A percentile compares a stretch with the other conserved stretches of the same genome.
phyloP scores from a whole-genome alignment of 2,797 vertebrate genomes.

The Coregonus suidteri region DNA sequence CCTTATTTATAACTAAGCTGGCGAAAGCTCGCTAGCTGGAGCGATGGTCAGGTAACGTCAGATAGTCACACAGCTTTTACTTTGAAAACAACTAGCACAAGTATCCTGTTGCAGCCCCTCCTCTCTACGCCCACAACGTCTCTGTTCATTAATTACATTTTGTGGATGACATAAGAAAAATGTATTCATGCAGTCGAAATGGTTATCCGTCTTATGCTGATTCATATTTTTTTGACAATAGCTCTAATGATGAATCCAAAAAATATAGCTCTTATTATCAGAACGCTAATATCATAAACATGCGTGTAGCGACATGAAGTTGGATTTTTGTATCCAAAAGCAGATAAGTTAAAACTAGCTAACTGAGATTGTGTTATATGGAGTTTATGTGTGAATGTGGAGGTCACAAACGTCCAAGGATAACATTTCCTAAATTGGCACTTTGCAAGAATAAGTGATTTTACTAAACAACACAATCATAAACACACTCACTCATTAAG shows the following conservation, averaged over 20 bases:
- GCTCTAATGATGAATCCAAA: slow-evolving; percentile 2
- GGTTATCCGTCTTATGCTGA: neutral
- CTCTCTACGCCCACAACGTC: no score
- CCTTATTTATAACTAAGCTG: no score
- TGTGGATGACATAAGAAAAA: no score
- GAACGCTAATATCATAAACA: neutral
- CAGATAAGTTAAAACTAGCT: neutral
- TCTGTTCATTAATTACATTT: no score
- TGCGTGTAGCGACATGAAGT: neutral
- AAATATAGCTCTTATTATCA: slow-evolving; percentile 8
- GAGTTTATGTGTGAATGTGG: neutral
- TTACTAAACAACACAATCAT: neutral
- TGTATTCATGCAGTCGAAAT: no score
- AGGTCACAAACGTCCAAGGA: neutral
- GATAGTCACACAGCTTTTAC: no score
- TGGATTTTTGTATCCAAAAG: neutral
- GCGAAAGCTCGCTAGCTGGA: no score
- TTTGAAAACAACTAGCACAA: no score
- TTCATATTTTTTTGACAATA: neutral
- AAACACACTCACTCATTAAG: neutral
- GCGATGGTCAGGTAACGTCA: no score
- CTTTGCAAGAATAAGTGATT: neutral
- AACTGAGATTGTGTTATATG: neutral
- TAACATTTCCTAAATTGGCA: neutral
- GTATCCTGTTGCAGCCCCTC: no score